A percentile compares a stretch with the other conserved stretches of the same genome.
Conservation (phyloP, 2,888 invertebrate genomes). For the Strigamia transsilvanica region DNA sequence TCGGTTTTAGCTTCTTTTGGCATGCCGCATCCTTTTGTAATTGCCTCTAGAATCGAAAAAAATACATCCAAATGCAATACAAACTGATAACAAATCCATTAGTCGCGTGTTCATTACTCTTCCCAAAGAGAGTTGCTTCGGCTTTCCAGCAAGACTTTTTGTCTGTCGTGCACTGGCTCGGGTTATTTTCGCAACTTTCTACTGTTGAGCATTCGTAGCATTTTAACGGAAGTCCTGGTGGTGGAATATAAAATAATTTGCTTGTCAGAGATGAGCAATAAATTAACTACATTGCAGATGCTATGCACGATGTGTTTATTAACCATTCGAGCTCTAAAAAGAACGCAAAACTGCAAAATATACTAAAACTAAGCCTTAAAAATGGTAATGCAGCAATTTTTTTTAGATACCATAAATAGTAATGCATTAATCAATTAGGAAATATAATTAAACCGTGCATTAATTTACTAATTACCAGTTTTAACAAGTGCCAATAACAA, state of each 20-base stretch:
- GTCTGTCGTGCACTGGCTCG: not conserved
- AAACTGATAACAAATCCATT: too few species aligned
- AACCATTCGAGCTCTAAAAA: too few species aligned
- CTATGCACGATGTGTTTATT: too few species aligned
- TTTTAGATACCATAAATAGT: too few species aligned
- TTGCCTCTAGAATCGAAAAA: not conserved
- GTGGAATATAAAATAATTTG: not conserved
- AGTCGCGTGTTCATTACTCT: not conserved
- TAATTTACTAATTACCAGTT: not conserved
- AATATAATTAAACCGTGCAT: not conserved
- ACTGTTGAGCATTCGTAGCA: not conserved
- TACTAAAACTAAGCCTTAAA: not conserved
- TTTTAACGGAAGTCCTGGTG: not conserved
- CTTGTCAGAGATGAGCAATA: too few species aligned
- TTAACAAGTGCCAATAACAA: slow-evolving; percentile 13
- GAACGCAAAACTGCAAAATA: too few species aligned
- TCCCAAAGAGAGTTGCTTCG: not conserved
- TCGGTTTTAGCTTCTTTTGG: not conserved
- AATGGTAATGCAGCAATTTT: not conserved
- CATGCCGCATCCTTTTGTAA: not conserved
- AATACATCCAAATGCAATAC: too few species aligned
- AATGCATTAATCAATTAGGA: not conserved
- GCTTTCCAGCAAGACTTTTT: not conserved
- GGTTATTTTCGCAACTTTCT: not conserved
- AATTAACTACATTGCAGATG: too few species aligned